These are phyloP conservation scores for Pogonomyrmex barbatus DNA, from an alignment of 1,140 invertebrate species.

Conservation along the genomic window DNA sequence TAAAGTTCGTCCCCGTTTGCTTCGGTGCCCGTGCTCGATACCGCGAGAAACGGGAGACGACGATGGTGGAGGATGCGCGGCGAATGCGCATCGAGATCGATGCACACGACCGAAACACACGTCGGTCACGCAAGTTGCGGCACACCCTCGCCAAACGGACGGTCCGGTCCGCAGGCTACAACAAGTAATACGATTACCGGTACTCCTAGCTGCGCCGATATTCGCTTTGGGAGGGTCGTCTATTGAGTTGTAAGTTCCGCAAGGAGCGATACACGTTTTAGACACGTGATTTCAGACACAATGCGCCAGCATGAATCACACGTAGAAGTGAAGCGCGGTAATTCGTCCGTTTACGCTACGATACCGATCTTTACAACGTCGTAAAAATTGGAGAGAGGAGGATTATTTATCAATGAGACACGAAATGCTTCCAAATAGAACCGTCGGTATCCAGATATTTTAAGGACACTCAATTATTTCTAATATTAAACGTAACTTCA, in stretches of 20 bases:
- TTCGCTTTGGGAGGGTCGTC: constrained; percentile 7
- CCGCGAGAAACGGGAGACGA: constrained; percentile 40
- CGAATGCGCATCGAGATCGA: constrained; percentile 41
- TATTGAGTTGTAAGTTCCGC: constrained; percentile 41
- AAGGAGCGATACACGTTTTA: constrained; percentile 14
- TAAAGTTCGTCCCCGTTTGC: constrained; percentile 12
- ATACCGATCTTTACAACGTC: background rate
- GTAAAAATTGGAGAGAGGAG: background rate
- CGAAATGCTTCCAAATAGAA: background rate
- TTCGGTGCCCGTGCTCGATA: constrained; percentile 27
- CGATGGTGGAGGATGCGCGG: constrained; percentile 1
- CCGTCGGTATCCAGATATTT: background rate
- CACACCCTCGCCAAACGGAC: constrained; percentile 19
- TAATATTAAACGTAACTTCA: background rate
- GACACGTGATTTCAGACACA: constrained; percentile 39
- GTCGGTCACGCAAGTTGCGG: constrained; percentile 32
- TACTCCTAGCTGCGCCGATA: constrained; percentile 3
- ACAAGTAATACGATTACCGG: constrained; percentile 39
- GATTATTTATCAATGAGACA: background rate
- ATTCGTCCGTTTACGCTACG: background rate
- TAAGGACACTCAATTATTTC: background rate
- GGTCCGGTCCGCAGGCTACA: background rate
- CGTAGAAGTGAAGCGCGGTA: background rate
- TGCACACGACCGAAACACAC: constrained; percentile 15
- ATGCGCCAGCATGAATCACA: constrained; percentile 8